Conservation (phyloP, 1,140 invertebrate genomes). For the Leptopilina boulardi region DNA sequence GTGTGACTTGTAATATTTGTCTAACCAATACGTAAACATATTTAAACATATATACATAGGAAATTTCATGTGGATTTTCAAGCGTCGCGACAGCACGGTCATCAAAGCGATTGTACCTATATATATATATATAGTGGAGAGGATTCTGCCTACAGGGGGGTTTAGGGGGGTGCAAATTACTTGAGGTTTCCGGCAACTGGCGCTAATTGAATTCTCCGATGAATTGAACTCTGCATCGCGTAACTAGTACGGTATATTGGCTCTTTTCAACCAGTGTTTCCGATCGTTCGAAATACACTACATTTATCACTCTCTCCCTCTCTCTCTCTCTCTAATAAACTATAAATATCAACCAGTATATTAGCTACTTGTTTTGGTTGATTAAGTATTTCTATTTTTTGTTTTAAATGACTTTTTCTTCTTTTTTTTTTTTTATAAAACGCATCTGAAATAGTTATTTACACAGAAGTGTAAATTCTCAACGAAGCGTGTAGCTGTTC, state of each 20-base stretch:
- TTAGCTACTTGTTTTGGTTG: background rate
- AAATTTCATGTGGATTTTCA: conserved; percentile 3
- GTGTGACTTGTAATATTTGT: background rate
- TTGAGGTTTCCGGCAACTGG: conserved; percentile 73
- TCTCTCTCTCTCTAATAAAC: background rate
- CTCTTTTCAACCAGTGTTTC: conserved; percentile 64
- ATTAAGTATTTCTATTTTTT: background rate
- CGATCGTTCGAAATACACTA: conserved; percentile 46
- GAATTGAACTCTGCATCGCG: conserved; percentile 66
- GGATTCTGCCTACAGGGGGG: conserved; percentile 7
- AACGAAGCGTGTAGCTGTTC: background rate
- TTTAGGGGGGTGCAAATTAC: conserved; percentile 65
- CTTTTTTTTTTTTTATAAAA: background rate
- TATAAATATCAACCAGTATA: too few relatives aligned
- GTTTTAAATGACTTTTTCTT: background rate
- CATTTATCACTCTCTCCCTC: background rate
- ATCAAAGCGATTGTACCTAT: conserved; percentile 50
- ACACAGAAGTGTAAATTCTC: conserved; percentile 12
- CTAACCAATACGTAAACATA: background rate
- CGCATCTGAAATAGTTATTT: background rate
- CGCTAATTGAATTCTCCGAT: conserved; percentile 74
- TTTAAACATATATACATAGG: background rate
- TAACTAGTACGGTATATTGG: conserved; percentile 67
- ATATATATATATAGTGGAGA: background rate
- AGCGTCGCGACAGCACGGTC: conserved; percentile 42